phyloP scores from a whole-genome alignment of 2,888 invertebrate genomes.

The Hesperia comma region DNA sequence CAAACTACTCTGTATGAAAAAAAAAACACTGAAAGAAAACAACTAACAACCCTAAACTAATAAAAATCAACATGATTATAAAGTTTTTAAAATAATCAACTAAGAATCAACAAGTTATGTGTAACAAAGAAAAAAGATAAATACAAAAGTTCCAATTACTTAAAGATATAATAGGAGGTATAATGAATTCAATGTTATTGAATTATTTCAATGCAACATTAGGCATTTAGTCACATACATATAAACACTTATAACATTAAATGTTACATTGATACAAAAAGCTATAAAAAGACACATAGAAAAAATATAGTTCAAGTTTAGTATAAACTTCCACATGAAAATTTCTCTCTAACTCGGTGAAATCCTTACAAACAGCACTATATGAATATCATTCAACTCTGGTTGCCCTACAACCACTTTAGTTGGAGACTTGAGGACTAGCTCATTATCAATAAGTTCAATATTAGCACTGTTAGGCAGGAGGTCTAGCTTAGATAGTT shows the following conservation, averaged over 20 bases:
- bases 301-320: no score
- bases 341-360: no score
- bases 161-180: no score
- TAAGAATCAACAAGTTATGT: constrained; percentile 3
- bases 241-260: background rate
- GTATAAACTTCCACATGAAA: constrained; percentile 16
- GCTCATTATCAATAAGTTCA: constrained; percentile 53
- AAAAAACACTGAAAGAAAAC: background rate
- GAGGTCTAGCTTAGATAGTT: constrained; percentile 57
- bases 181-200: no score
- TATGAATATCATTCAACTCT: constrained; percentile 57
- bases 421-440: constrained; percentile 52
- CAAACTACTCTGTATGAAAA: background rate
- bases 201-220: no score
- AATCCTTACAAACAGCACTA: constrained; percentile 58
- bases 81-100: constrained; percentile 22
- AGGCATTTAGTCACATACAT: no score
- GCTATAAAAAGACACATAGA: background rate
- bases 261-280: no score
- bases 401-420: constrained; percentile 61
- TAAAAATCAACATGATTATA: constrained; percentile 40
- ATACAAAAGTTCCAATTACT: background rate
- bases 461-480: constrained; percentile 66
- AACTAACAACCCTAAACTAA: background rate
- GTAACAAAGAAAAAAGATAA: constrained; percentile 17